These are phyloP conservation scores for Craterocephalus amniculus DNA, from an alignment of 2,797 vertebrate genomes.

Conservation along the genomic window DNA sequence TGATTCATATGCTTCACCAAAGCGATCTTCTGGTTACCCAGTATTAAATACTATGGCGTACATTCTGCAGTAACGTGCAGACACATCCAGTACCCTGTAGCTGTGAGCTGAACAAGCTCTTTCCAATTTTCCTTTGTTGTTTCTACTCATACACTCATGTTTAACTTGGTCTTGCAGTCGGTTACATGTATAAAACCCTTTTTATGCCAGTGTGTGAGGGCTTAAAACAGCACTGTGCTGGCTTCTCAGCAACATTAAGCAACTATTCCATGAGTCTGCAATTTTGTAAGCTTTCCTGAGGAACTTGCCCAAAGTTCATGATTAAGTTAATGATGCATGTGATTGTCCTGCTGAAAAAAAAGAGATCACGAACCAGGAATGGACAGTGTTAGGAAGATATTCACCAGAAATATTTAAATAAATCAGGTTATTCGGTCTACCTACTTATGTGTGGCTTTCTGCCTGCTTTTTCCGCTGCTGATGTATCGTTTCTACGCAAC, in stretches of 20 bases:
- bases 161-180: not conserved
- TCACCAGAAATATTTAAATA: not conserved
- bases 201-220: not conserved
- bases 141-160: not conserved
- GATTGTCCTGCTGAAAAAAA: not conserved
- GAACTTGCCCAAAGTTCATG: not conserved
- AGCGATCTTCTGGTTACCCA: not conserved
- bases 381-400: not conserved
- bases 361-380: not conserved
- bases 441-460: not conserved
- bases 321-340: not conserved
- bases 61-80: not conserved
- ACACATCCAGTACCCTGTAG: not conserved
- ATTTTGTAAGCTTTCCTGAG: not conserved
- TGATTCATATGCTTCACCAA: not conserved
- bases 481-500: not conserved
- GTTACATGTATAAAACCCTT: not conserved
- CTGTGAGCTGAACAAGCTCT: not conserved
- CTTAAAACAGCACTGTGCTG: not conserved
- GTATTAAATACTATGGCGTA: not conserved
- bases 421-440: not conserved
- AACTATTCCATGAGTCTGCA: not conserved
- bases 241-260: not conserved
- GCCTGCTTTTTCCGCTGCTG: not conserved
- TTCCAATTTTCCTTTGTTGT: not conserved